Conservation (phyloP, 2,113 vertebrate genomes). For the Ameiurus melas region DNA sequence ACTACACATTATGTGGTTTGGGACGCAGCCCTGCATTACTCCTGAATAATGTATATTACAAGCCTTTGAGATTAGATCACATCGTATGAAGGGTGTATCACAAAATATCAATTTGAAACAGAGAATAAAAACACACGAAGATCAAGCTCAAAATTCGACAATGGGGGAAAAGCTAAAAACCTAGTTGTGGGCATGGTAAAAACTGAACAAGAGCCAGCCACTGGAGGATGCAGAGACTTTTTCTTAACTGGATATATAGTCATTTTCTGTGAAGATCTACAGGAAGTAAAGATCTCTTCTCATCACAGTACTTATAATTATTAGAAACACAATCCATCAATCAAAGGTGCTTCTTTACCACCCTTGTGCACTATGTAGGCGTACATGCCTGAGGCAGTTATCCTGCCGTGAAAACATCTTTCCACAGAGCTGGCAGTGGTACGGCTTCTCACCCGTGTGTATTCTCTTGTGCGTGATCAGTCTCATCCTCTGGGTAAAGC, state of each 20-base stretch:
- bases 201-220: neutral
- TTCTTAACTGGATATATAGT: neutral
- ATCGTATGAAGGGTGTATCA: neutral
- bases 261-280: neutral
- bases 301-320: no score
- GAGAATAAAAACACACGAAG: neutral
- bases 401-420: constrained; percentile 53
- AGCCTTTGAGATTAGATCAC: no score
- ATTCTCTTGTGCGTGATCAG: constrained; percentile 45
- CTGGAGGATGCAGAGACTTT: neutral
- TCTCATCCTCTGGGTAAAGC: constrained; percentile 46
- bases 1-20: neutral
- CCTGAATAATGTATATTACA: neutral
- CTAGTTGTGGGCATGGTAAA: neutral
- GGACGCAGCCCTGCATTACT: neutral
- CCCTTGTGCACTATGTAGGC: constrained; percentile 45
- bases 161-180: neutral
- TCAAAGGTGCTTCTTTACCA: neutral
- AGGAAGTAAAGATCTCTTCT: neutral
- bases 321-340: neutral
- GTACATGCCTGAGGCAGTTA: constrained; percentile 50
- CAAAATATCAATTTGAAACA: neutral
- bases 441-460: constrained; percentile 49
- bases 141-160: neutral
- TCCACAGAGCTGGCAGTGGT: constrained; percentile 47